Evolutionary conservation across 2,113 vertebrate genomes (phyloP), one percentile per base, ranked within the genome.

Genomic region (Sinocyclocheilus maitianheensis): DNA sequence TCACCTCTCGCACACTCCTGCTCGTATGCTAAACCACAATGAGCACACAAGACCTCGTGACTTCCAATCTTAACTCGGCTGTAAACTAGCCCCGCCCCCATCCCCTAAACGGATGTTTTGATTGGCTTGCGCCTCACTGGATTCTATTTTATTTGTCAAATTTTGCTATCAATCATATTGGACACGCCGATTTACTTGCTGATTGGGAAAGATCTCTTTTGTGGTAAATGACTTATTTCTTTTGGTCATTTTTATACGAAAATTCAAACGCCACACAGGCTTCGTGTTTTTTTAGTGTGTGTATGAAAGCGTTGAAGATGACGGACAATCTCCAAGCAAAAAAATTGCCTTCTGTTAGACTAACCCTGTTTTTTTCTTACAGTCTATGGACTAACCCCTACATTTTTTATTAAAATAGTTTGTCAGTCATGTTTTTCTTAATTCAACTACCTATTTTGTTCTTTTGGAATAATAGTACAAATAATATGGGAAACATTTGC

Each of bases 11-110:
- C 60, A 46, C 63, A 11, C 7, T 58, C 65, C 55, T 69, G 60
- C 83, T 37, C 74, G 87, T 43, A 81, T 72, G 71, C 87, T 79
- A 79, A 78, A 69, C 86, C 78, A 88, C 87, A 79, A 51, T 83
- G 78, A 67, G 83, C 83, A 63, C 67, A 84, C 60, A 82, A 78
- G 53, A 37, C 83, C 84, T 65, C 87, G 87, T 87, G 89, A 83
- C 72, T 83, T 48, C 40, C 46, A 82, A 83, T 77, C 78, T 90
- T 90, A 82, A 87, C 71, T 84, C 77, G 74, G 48, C 69, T 30
- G 48, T 55, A 65, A 7, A 13, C n/a, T 76, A 24, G 18, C 79
- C 75, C 85, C 89, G 89, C 89, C 89, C 67, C 26, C 30, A 53
- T 22, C 9, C 0, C 3, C 3, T 69, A 11, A 30, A 40, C 63